phyloP scores from a whole-genome alignment of 2,113 vertebrate genomes.

The Thamnaconus septentrionalis region DNA sequence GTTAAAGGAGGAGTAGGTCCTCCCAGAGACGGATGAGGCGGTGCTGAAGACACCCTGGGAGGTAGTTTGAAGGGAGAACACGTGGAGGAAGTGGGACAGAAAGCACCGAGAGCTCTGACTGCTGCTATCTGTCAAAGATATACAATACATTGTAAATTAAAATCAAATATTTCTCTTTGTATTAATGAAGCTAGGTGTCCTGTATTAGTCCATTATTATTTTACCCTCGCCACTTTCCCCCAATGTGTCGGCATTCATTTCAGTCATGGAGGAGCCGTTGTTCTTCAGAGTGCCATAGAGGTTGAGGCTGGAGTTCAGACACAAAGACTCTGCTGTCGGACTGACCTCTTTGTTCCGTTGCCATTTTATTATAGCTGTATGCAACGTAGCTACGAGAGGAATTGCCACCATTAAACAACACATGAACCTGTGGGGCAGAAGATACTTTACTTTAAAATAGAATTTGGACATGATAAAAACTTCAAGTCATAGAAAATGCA shows the following conservation, averaged over 20 bases:
- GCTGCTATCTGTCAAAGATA: constrained; percentile 21
- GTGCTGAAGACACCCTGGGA: constrained; percentile 53
- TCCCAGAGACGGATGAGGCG: constrained; percentile 20
- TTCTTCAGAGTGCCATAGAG: constrained; percentile 65
- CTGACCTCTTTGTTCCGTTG: constrained; percentile 43
- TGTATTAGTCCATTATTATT: not conserved
- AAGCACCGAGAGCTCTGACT: not conserved
- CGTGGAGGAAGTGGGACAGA: constrained; percentile 56
- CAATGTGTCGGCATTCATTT: constrained; percentile 4
- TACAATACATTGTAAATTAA: not conserved
- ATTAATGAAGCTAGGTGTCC: not conserved
- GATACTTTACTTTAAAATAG: not conserved
- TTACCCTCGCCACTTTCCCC: constrained; percentile 35
- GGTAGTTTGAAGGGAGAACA: constrained; percentile 78
- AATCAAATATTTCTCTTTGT: not conserved
- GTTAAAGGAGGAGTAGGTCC: constrained; percentile 72
- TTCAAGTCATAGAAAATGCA: not conserved
- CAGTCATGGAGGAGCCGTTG: constrained; percentile 26
- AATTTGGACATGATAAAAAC: not conserved
- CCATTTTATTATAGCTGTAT: constrained; percentile 46
- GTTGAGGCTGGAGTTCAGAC: constrained; percentile 42
- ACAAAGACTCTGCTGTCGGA: constrained; percentile 26
- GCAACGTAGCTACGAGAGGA: constrained; percentile 76
- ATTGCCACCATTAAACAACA: constrained; percentile 71
- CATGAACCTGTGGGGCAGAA: constrained; percentile 71